Evolutionary conservation across 2,888 invertebrate genomes (phyloP).

Genomic region (Cantharis rufa): DNA sequence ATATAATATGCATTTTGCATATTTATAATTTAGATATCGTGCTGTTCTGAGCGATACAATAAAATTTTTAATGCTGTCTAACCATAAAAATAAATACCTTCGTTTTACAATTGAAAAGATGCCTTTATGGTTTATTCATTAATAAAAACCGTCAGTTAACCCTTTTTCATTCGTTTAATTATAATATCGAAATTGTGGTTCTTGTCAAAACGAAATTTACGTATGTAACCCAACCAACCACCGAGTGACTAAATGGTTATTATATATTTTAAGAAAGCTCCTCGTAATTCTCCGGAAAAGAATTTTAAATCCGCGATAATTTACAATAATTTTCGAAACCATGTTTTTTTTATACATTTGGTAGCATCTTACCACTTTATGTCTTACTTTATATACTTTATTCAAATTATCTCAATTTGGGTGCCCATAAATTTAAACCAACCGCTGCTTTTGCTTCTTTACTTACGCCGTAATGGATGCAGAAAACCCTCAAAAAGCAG

Average conservation of each 20-base stretch:
- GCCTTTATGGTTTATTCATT: background rate
- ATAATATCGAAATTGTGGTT: background rate
- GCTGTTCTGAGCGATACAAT: constrained; percentile 1
- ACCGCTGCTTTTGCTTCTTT: constrained; percentile 14
- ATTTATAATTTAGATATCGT: constrained; percentile 3
- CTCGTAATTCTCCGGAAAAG: background rate
- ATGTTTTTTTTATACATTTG: background rate
- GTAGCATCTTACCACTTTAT: constrained; percentile 10
- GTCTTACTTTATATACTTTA: constrained; percentile 20
- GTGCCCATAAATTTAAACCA: constrained; percentile 20
- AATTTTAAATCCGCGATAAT: background rate
- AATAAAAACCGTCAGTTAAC: background rate
- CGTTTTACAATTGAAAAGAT: constrained; percentile 11
- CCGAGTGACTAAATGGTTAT: background rate
- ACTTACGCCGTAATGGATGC: constrained; percentile 9
- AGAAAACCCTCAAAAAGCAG: constrained; percentile 7
- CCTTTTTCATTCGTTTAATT: background rate
- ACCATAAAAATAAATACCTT: constrained; percentile 10
- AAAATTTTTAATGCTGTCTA: constrained; percentile 17
- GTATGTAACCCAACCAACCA: background rate
- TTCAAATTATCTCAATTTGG: constrained; percentile 26
- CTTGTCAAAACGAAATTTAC: background rate
- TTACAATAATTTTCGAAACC: background rate
- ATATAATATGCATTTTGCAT: background rate
- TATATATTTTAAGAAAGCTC: background rate